Base-by-base conservation (phyloP, 2,797 vertebrate genomes). In the Aphelocoma californica region DNA sequence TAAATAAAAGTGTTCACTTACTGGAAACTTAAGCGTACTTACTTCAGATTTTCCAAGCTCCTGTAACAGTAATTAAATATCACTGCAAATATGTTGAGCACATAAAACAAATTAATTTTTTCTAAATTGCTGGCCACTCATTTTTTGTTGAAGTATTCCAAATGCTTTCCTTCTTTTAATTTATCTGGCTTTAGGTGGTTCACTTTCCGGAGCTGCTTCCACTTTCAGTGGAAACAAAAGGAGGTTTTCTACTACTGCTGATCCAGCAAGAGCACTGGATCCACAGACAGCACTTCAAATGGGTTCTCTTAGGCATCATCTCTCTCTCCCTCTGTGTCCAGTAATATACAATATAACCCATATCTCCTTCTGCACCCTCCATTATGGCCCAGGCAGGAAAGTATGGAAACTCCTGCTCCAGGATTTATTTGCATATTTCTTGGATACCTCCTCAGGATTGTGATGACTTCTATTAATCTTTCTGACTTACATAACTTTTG, bases 1-100 rank as follows among this genome's bases (percentile, higher is more conserved):
- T 10, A 51, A 72, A 79, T 14, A 42, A 13, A 88, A 79, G 19
- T 6, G 40, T 42, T 71, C 44, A 21, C 31, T 87, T 60, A 17
- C 3, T 7, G 1, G 38, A 47, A 78, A 54, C 36, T 73, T 48
- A 56, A 69, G 20, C 28, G 9, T 42, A 45, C 13, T 28, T 57
- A 17, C 51, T 91, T 77, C 81, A 73, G 47, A 61, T 73, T 73
- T 84, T 54, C 57, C 51, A 66, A 36, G 53, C 47, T 89, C 40
- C 81, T 23, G 2, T 29, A 90, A 58, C 15, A 71, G 48, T 50
- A 91, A 86, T 89, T 86, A 86, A 94, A 81, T 54, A 86, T 9
- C 65, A 54, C 36, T 57, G 62, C 53, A 78, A 86, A 66, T 38
- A 58, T 4, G 40, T 21, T 38, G 53, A 92, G 75, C 12, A 61